Conservation (phyloP, 2,113 vertebrate genomes). For the Epinephelus cyanopodus region DNA sequence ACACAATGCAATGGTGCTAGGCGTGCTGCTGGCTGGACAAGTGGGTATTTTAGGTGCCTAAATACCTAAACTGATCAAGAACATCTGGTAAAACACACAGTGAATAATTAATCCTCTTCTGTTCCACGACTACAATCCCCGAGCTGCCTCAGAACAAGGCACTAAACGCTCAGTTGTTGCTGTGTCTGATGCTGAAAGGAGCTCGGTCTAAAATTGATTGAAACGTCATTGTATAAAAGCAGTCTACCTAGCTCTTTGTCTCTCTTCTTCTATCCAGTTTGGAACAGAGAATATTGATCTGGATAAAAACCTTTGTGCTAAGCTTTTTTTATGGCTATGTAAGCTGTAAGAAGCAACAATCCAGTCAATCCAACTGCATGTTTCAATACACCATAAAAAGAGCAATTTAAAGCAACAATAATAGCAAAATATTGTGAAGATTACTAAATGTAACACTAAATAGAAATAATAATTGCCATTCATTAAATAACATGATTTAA, state of each 20-base stretch:
- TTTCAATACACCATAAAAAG: not conserved
- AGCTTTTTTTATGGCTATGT: slow-evolving; percentile 66
- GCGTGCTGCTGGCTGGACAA: not conserved
- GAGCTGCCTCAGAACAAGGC: slow-evolving; percentile 5
- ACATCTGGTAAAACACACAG: slow-evolving; percentile 20
- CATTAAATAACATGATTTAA: not conserved
- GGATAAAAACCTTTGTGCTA: slow-evolving; percentile 61
- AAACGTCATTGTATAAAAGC: slow-evolving; percentile 49
- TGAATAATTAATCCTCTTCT: slow-evolving; percentile 29
- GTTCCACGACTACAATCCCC: not conserved
- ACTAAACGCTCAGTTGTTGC: slow-evolving; percentile 36
- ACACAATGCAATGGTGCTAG: not conserved
- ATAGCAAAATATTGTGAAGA: not conserved
- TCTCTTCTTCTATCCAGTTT: slow-evolving; percentile 57
- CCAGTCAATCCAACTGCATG: slow-evolving; percentile 26
- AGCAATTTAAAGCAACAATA: slow-evolving; percentile 6
- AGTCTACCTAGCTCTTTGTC: slow-evolving; percentile 53
- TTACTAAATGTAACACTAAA: not conserved
- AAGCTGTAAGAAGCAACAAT: slow-evolving; percentile 48
- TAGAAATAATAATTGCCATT: not conserved
- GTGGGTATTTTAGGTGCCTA: not conserved
- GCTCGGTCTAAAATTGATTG: slow-evolving; percentile 52
- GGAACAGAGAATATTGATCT: slow-evolving; percentile 67
- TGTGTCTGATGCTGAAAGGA: slow-evolving; percentile 16
- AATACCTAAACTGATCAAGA: slow-evolving; percentile 10